Evolutionary conservation across 2,113 vertebrate genomes (phyloP).

Genomic region (Theristicus caerulescens): DNA sequence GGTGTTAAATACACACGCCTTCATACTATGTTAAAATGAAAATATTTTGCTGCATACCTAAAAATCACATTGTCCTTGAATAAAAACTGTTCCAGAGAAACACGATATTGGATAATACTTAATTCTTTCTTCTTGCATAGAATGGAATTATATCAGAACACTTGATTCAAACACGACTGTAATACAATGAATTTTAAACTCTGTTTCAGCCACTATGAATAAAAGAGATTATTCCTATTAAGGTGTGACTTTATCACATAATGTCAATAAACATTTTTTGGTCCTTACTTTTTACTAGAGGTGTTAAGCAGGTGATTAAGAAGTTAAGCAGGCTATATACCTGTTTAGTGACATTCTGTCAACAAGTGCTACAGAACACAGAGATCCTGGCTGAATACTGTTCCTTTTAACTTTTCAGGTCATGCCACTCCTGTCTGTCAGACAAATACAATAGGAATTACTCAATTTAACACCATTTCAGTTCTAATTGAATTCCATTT

Average conservation of each 20-base stretch:
- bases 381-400: neutral
- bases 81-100: neutral
- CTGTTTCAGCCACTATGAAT: neutral
- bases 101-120: neutral
- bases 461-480: conserved; percentile 77
- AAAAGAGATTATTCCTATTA: neutral
- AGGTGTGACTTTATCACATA: neutral
- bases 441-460: conserved; percentile 74
- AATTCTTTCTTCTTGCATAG: neutral
- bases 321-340: conserved; percentile 14
- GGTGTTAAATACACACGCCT: neutral
- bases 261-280: neutral
- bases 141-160: neutral
- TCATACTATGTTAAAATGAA: neutral
- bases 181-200: neutral
- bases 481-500: conserved; percentile 80
- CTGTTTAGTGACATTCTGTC: conserved; percentile 23
- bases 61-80: neutral
- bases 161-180: neutral
- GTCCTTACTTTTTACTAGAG: neutral
- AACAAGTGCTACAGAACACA: neutral
- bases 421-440: conserved; percentile 59
- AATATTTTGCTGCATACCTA: neutral
- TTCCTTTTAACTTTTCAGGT: conserved; percentile 49
- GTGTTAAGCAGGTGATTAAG: neutral